Evolutionary conservation across 1,140 invertebrate genomes (phyloP), one percentile per base, ranked within the genome.

Genomic region (Nymphalis io): DNA sequence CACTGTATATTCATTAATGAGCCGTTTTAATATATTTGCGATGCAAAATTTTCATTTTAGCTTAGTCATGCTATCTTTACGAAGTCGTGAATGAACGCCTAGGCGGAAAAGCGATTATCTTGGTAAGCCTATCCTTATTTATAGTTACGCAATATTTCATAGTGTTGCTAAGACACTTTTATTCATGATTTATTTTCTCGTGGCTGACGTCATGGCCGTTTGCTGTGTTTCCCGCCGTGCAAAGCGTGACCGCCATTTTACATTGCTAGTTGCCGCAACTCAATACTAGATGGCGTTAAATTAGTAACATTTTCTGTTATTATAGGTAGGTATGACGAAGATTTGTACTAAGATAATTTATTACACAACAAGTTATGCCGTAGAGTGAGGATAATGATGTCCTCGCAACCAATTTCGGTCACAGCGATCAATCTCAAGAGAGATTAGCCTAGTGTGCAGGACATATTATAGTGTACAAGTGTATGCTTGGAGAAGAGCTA

Each of bases 121-220:
- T n/a, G 10, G 21, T 65, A 57, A 55, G n/a, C 51, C 51, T 65
- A 33, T 65, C 44, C 60, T 48, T 61, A 27, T 15, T 23, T 20
- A 40, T 60, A 38, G 38, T 55, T 63, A 63, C 61, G 38, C 46
- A 63, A 63, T 16, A 63, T 55, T 63, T 20, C 12, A 23, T 61
- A 40, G 44, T 15, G 18, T 60, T 46, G 59, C 42, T 13, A 40
- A 16, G 15, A 23, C 10, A 39, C 33, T 53, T 63, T 53, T 20
- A 15, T 42, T 40, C 51, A 46, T 33, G 11, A 12, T 48, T 46
- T 66, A 48, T 71, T 48, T 59, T 61, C 15, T 33, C 16, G 33
- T 18, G 33, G 46, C 33, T 71, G 62, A 71, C 69, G 62, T 71
- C 69, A 71, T 46, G 23, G 38, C 39, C 48, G 61, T 64, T 46